Evolutionary conservation across 2,888 invertebrate genomes (phyloP).

Genomic region (Drosophila prostipennis): DNA sequence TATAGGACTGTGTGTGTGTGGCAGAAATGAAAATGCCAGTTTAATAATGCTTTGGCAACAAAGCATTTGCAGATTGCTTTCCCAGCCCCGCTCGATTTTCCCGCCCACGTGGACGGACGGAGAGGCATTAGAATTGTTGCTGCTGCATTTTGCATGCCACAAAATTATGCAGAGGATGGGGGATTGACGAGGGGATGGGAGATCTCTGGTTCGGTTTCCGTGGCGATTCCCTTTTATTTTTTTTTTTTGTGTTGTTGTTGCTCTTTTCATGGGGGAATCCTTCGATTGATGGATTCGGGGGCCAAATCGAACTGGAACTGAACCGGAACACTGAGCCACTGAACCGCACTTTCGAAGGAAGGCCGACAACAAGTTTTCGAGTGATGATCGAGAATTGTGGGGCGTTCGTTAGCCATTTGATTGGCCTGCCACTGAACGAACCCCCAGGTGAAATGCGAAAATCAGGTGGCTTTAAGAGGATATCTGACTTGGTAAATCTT

Average conservation of each 20-base stretch:
- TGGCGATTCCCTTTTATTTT: constrained; percentile 13
- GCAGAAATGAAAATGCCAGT: constrained; percentile 74
- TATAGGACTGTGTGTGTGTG: constrained; percentile 28
- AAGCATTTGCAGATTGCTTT: constrained; percentile 77
- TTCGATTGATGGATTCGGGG: constrained; percentile 24
- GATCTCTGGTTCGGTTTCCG: constrained; percentile 18
- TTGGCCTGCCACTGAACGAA: not conserved
- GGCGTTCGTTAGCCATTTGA: not conserved
- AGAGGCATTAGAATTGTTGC: constrained; percentile 44
- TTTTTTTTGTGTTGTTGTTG: not conserved
- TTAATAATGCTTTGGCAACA: constrained; percentile 72
- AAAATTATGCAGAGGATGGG: constrained; percentile 36
- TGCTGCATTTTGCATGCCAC: constrained; percentile 49
- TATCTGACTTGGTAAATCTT: not conserved
- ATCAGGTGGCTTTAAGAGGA: not conserved
- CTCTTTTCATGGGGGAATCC: constrained; percentile 5
- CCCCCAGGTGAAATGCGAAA: not conserved
- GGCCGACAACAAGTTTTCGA: not conserved
- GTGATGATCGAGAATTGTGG: constrained; percentile 24
- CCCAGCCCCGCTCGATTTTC: constrained; percentile 17
- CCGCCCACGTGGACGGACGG: not conserved
- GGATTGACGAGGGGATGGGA: not conserved
- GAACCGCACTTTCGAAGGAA: constrained; percentile 8
- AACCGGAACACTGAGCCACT: constrained; percentile 31
- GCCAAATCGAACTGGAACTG: constrained; percentile 31